Conservation (phyloP, 2,113 vertebrate species). For the Terrapene triunguis region DNA sequence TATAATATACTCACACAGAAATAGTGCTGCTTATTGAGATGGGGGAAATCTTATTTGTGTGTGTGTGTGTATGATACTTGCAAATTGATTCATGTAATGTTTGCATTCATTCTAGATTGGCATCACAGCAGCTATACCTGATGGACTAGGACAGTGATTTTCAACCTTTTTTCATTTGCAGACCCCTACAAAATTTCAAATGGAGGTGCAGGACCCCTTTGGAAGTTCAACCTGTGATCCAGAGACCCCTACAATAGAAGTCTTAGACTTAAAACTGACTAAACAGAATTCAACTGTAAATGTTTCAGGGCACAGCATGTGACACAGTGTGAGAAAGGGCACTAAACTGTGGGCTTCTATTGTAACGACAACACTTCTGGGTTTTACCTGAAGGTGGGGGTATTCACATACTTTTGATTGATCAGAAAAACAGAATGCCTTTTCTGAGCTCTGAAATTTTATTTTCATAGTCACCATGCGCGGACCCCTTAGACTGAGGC, state of each 20-base stretch:
- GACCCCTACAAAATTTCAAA: not conserved
- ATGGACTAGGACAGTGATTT: not conserved
- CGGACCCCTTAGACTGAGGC: not conserved
- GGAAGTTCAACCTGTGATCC: not conserved
- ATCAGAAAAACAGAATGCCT: not conserved
- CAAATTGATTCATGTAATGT: not conserved
- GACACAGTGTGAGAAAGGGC: no score
- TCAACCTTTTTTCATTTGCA: not conserved
- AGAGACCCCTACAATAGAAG: not conserved
- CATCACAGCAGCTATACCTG: not conserved
- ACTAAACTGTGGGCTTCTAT: not conserved
- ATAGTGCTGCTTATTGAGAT: not conserved
- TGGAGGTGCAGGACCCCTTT: not conserved
- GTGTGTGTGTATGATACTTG: not conserved
- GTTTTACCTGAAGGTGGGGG: not conserved
- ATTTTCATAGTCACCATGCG: not conserved
- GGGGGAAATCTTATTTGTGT: not conserved
- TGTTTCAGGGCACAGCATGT: no score
- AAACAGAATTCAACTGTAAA: not conserved
- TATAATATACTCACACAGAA: constrained; percentile 28
- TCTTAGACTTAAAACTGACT: not conserved
- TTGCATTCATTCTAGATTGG: not conserved
- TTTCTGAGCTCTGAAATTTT: not conserved
- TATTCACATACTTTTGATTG: not conserved
- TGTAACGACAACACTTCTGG: not conserved